These are phyloP conservation scores for Epicauta chinensis DNA, from an alignment of 1,140 invertebrate species.

Conservation along the genomic window DNA sequence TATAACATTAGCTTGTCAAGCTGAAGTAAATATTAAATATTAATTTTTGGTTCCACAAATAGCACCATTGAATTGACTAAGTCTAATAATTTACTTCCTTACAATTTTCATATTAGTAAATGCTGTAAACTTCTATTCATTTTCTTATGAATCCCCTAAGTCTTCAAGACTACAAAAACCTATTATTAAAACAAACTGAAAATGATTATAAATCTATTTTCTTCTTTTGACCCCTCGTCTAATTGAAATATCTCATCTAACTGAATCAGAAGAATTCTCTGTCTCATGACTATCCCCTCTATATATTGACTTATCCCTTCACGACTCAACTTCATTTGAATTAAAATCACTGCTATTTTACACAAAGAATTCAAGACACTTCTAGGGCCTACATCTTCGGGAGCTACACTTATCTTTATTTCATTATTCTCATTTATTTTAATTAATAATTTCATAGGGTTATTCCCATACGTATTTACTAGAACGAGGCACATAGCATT, in stretches of 20 bases:
- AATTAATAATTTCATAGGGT: conserved; percentile 57
- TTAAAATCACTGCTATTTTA: conserved; percentile 42
- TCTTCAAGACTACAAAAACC: conserved; percentile 28
- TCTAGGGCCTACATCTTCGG: conserved; percentile 41
- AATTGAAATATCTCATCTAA: conserved; percentile 46
- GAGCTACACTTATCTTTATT: conserved; percentile 47
- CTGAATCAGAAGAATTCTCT: conserved; percentile 47
- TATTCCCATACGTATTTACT: conserved; percentile 64
- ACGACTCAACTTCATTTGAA: conserved; percentile 44
- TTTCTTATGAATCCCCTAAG: conserved; percentile 33
- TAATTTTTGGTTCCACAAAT: conserved; percentile 53
- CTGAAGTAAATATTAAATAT: conserved; percentile 49
- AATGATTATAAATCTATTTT: conserved; percentile 53
- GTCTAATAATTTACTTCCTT: conserved; percentile 46
- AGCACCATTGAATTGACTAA: conserved; percentile 48
- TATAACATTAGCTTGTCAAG: conserved; percentile 52
- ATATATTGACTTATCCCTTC: conserved; percentile 47
- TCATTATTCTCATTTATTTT: conserved; percentile 50
- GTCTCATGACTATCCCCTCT: conserved; percentile 44
- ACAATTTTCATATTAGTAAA: conserved; percentile 46
- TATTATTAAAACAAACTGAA: conserved; percentile 42
- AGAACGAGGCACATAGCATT: conserved; percentile 52
- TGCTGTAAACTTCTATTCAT: conserved; percentile 45
- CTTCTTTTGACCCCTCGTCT: conserved; percentile 48
- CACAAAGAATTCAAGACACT: conserved; percentile 50